Percentiles rank a stretch among this genome's conserved stretches.
Evolutionary conservation across 2,888 invertebrate genomes (phyloP).

Genomic region (Halocaridina rubra): DNA sequence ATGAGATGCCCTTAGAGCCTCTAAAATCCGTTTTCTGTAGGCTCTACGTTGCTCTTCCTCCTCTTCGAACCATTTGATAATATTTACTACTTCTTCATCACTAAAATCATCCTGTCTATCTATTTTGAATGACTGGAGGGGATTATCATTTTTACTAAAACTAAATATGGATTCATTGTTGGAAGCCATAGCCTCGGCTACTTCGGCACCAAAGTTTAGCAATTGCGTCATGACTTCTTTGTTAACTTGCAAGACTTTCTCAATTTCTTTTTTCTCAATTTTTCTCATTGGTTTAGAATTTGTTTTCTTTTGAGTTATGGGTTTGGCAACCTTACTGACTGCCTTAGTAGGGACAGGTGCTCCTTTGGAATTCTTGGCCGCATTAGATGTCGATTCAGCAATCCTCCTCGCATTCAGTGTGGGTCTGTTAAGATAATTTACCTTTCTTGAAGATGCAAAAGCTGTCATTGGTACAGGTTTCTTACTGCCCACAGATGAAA

Average conservation of each 20-base stretch:
- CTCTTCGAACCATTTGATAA: constrained; percentile 26
- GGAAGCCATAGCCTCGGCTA: constrained; percentile 28
- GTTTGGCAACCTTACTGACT: too few relatives aligned
- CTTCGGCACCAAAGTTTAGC: constrained; percentile 27
- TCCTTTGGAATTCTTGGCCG: too few relatives aligned
- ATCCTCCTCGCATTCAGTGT: too few relatives aligned
- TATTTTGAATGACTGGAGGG: neutral
- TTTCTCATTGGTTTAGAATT: too few relatives aligned
- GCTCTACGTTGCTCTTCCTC: constrained; percentile 23
- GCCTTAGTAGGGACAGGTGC: too few relatives aligned
- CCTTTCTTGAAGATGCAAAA: too few relatives aligned
- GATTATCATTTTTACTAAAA: neutral
- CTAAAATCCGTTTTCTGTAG: constrained; percentile 29
- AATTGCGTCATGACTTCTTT: constrained; percentile 23
- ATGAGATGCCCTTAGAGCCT: constrained; percentile 22
- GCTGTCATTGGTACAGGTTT: too few relatives aligned
- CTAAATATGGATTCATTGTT: constrained; percentile 21
- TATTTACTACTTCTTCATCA: constrained; percentile 1
- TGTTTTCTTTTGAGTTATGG: too few relatives aligned
- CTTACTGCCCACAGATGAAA: too few relatives aligned
- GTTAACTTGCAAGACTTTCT: constrained; percentile 8
- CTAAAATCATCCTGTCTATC: neutral
- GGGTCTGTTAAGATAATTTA: too few relatives aligned
- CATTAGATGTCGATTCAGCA: too few relatives aligned
- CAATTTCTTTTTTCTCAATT: neutral